These are phyloP conservation scores for Copidosoma aretas DNA, from an alignment of 2,888 invertebrate species.

Conservation along the genomic window DNA sequence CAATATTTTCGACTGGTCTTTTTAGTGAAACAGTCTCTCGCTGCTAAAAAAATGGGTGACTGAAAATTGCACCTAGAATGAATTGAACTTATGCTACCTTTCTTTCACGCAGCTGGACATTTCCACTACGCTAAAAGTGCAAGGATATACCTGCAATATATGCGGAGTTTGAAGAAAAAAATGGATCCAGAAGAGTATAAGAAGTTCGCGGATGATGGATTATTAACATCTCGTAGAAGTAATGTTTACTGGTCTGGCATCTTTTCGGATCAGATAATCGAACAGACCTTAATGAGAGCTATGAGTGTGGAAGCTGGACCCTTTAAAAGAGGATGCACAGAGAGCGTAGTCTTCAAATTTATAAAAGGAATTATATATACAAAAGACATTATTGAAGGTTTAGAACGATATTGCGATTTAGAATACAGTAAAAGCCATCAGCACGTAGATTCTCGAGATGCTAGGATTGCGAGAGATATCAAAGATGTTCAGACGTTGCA, in stretches of 20 bases:
- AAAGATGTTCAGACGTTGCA: no score
- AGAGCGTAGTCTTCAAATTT: not conserved
- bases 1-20: constrained; percentile 36
- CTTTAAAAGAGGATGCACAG: not conserved
- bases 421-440: not conserved
- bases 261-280: constrained; percentile 51
- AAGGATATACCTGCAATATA: constrained; percentile 50
- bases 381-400: not conserved
- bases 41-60: constrained; percentile 44
- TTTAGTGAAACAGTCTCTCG: constrained; percentile 40
- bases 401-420: not conserved
- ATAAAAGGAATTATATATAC: not conserved
- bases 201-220: constrained; percentile 35
- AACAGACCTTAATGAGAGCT: constrained; percentile 49
- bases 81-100: constrained; percentile 44
- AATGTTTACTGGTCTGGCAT: constrained; percentile 47
- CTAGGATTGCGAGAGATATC: not conserved
- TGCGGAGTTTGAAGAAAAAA: constrained; percentile 35
- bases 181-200: constrained; percentile 5
- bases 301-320: not conserved
- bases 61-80: constrained; percentile 44
- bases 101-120: constrained; percentile 50
- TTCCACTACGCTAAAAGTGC: constrained; percentile 48
- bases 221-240: constrained; percentile 47
- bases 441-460: constrained; percentile 2